Evolutionary conservation across 2,888 invertebrate genomes (phyloP), one percentile per base, ranked within the genome.

Genomic region (Plagodis pulveraria): DNA sequence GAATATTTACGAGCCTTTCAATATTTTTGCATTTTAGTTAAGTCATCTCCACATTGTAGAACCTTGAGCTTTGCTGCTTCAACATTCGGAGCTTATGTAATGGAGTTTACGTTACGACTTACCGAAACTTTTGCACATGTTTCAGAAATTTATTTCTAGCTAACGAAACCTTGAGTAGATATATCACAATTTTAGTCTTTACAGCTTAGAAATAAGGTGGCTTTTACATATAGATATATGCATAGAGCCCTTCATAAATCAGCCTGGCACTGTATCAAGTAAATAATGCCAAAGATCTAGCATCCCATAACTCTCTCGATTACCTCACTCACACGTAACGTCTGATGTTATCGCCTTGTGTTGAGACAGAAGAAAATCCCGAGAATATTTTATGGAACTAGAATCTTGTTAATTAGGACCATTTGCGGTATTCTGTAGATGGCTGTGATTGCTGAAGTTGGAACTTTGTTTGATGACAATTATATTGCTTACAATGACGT

Each of bases 321-420:
- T 69, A 65, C 63, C 50, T 63, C 64, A 68, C 53, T 7, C 6
- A 40, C 46, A 51, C 57, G 51, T 57, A 53, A 50, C 51, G 43
- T 33, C 6, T 32, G 65, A 66, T 69, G 61, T 1, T 69, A 69
- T 69, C 68, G 36, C 12, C 10, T 8, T 38, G 48, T 65, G 66
- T 69, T 66, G 69, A 62, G 65, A 69, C 66, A 66, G 65, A 65
- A 60, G 62, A 40, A 56, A 63, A 66, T 52, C 56, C 65, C 41
- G 63, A 36, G 60, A 57, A 47, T 61, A 44, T 43, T 58, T 56
- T 61, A 61, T 66, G 65, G 64, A 47, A 43, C 40, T 48, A 48
- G 44, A 36, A 47, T 38, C 50, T 55, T 50, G 59, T 50, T 66
- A 66, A 69, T 64, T 66, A 66, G 58, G 50, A 41, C 47, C 48